These are phyloP conservation scores for Apantesis nais DNA, from an alignment of 2,888 invertebrate species.

Conservation along the genomic window DNA sequence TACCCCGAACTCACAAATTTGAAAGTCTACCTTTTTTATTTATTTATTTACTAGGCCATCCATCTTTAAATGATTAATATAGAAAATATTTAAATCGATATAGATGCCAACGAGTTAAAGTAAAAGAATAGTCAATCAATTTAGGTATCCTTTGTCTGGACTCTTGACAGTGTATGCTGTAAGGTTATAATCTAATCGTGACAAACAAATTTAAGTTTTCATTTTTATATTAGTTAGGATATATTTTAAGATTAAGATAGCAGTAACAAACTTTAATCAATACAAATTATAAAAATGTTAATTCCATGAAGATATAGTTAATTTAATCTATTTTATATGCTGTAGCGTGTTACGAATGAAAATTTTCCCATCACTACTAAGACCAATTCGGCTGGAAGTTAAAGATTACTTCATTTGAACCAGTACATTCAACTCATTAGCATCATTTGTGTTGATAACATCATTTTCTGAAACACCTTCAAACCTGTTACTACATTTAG, in stretches of 20 bases:
- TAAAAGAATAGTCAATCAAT: too few relatives aligned
- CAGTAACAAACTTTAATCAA: neutral
- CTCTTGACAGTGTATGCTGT: too few relatives aligned
- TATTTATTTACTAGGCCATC: too few relatives aligned
- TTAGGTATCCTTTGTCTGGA: too few relatives aligned
- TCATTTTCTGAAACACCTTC: slow-evolving; percentile 27
- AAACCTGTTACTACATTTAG: slow-evolving; percentile 23
- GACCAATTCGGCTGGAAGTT: neutral
- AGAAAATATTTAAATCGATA: neutral
- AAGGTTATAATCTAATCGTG: too few relatives aligned
- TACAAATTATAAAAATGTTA: neutral
- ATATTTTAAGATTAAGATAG: too few relatives aligned
- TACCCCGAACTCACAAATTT: too few relatives aligned
- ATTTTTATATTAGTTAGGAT: too few relatives aligned
- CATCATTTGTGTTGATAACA: slow-evolving; percentile 30
- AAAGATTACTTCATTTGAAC: slow-evolving; percentile 14
- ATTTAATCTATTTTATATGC: neutral
- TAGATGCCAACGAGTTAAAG: neutral
- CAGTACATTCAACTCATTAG: slow-evolving; percentile 44
- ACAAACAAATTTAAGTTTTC: too few relatives aligned
- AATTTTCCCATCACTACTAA: neutral
- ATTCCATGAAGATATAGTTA: neutral
- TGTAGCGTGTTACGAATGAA: neutral
- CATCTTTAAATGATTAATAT: too few relatives aligned
- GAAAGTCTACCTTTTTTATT: too few relatives aligned